Evolutionary conservation across 2,113 vertebrate species (phyloP).

Genomic region (Labeo rohita): DNA sequence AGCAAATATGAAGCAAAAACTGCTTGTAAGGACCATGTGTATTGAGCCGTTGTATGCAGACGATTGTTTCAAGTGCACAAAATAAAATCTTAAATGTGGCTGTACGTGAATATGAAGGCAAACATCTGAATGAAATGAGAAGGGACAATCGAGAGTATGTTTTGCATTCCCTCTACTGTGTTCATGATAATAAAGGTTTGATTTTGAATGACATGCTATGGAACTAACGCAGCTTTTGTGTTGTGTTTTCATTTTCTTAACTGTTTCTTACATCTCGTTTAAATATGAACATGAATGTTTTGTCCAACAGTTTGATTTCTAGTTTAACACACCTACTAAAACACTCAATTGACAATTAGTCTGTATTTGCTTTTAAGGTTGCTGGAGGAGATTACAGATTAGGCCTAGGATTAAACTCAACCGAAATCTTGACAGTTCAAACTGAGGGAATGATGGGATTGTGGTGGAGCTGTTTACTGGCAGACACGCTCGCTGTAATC

Average conservation of each 20-base stretch:
- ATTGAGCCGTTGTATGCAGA: neutral
- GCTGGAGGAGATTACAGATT: conserved; percentile 38
- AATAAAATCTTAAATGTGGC: conserved; percentile 15
- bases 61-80: conserved; percentile 8
- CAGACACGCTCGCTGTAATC: conserved; percentile 8
- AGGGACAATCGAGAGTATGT: conserved; percentile 45
- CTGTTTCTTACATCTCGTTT: neutral
- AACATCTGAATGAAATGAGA: conserved; percentile 28
- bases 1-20: conserved; percentile 39
- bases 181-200: conserved; percentile 55
- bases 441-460: conserved; percentile 42
- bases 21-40: conserved; percentile 31
- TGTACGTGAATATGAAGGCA: conserved; percentile 38
- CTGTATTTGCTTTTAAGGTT: neutral
- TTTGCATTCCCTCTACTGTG: conserved; percentile 55
- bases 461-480: neutral
- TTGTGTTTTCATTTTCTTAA: neutral
- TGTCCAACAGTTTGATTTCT: neutral
- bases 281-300: neutral
- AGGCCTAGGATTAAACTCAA: conserved; percentile 32
- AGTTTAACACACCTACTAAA: neutral
- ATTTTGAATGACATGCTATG: conserved; percentile 44
- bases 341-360: neutral
- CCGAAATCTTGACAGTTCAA: conserved; percentile 6
- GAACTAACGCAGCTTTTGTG: conserved; percentile 2